A percentile compares a stretch with the other conserved stretches of the same genome.
phyloP scores from a whole-genome alignment of 1,140 invertebrate genomes.

The Lithobius niger region DNA sequence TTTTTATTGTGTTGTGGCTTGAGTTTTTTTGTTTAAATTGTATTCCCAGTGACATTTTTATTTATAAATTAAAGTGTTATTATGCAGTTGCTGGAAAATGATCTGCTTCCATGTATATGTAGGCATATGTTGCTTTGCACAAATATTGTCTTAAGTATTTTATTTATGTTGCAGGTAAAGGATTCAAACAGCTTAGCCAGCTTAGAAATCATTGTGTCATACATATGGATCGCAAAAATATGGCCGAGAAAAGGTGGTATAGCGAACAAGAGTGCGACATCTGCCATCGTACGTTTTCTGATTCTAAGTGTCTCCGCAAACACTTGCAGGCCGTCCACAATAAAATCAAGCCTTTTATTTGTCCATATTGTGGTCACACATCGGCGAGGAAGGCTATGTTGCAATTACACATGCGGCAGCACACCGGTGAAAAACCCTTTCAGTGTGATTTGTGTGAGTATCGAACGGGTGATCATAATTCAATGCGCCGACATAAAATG shows the following conservation, averaged over 20 bases:
- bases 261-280: constrained; percentile 51
- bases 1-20: too few species aligned
- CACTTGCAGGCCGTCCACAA: constrained; percentile 64
- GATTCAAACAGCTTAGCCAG: constrained; percentile 48
- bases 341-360: constrained; percentile 58
- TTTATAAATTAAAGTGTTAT: too few species aligned
- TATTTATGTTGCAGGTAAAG: constrained; percentile 27
- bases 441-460: constrained; percentile 61
- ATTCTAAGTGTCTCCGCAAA: constrained; percentile 56
- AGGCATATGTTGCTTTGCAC: too few species aligned
- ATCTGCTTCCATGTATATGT: too few species aligned
- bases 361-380: constrained; percentile 58
- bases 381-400: constrained; percentile 40
- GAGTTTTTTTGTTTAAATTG: too few species aligned
- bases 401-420: constrained; percentile 53
- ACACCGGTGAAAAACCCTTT: constrained; percentile 68
- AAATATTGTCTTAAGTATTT: too few species aligned
- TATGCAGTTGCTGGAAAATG: too few species aligned
- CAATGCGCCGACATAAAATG: constrained; percentile 60
- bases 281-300: constrained; percentile 52
- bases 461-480: constrained; percentile 62
- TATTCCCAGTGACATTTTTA: too few species aligned
- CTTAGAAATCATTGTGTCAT: constrained; percentile 45
- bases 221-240: constrained; percentile 37
- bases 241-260: constrained; percentile 35